Conservation (phyloP, 1,140 invertebrate species). For the Camponotus vicinus region DNA sequence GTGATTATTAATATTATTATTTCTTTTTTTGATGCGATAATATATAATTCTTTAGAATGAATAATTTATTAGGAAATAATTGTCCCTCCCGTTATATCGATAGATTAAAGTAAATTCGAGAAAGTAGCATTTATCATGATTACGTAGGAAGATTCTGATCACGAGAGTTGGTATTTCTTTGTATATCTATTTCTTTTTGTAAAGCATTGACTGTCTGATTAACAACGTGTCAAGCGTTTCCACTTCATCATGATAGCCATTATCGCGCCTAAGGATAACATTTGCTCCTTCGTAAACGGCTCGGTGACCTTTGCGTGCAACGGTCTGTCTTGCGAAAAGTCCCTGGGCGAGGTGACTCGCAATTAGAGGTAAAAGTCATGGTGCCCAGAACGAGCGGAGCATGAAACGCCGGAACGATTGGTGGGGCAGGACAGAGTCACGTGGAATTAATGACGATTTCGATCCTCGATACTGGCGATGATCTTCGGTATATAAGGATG, state of each 20-base stretch:
- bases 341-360: conserved; percentile 69
- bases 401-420: conserved; percentile 19
- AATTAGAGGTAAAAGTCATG: conserved; percentile 74
- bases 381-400: conserved; percentile 46
- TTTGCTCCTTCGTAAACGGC: conserved; percentile 68
- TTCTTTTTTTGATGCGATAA: too few species aligned
- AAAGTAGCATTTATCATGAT: conserved; percentile 45
- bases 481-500: conserved; percentile 30
- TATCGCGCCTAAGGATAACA: conserved; percentile 68
- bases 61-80: not conserved
- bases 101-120: conserved; percentile 1
- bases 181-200: conserved; percentile 40
- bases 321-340: conserved; percentile 64
- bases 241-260: conserved; percentile 60
- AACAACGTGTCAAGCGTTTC: conserved; percentile 57
- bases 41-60: not conserved
- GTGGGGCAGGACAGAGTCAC: conserved; percentile 7
- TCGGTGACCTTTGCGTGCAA: conserved; percentile 72
- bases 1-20: not conserved
- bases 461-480: conserved; percentile 23
- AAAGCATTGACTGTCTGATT: conserved; percentile 42
- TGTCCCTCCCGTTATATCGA: conserved; percentile 34
- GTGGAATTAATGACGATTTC: conserved; percentile 62
- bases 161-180: conserved; percentile 18
- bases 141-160: conserved; percentile 27